phyloP scores from a whole-genome alignment of 2,113 vertebrate genomes.

The Mus pahari region DNA sequence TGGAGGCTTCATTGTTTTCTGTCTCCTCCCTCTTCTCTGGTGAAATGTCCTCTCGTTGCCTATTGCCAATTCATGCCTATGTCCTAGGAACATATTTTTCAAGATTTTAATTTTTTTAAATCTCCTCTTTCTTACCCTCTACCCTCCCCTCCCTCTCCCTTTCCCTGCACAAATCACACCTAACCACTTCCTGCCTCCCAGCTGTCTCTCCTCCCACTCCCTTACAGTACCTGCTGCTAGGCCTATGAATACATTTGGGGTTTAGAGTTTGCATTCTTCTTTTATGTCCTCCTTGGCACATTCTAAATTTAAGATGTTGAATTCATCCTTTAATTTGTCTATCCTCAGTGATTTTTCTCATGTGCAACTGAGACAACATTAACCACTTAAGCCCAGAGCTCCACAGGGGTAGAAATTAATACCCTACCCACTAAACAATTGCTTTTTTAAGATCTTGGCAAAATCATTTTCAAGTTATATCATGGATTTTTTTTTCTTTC shows the following conservation, averaged over 20 bases:
- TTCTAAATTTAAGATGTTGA: background rate
- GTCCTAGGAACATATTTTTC: background rate
- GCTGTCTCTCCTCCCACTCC: background rate
- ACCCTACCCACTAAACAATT: background rate
- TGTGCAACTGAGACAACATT: background rate
- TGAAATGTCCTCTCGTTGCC: background rate
- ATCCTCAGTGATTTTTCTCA: background rate
- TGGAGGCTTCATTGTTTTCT: background rate
- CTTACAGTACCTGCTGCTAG: too few species aligned
- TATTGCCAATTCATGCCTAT: background rate
- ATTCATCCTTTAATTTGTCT: background rate
- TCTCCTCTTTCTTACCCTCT: background rate
- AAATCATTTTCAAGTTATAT: background rate
- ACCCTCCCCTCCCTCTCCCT: too few species aligned
- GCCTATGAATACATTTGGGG: background rate
- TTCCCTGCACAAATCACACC: background rate
- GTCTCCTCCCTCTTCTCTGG: background rate
- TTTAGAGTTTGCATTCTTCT: background rate
- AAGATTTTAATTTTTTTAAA: background rate
- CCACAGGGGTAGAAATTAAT: background rate
- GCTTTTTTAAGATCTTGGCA: background rate
- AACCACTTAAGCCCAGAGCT: background rate
- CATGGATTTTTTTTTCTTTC: background rate
- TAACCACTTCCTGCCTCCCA: background rate
- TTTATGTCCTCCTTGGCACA: background rate